Conservation (phyloP, 2,888 invertebrate species). For the Shargacucullia verbasci region DNA sequence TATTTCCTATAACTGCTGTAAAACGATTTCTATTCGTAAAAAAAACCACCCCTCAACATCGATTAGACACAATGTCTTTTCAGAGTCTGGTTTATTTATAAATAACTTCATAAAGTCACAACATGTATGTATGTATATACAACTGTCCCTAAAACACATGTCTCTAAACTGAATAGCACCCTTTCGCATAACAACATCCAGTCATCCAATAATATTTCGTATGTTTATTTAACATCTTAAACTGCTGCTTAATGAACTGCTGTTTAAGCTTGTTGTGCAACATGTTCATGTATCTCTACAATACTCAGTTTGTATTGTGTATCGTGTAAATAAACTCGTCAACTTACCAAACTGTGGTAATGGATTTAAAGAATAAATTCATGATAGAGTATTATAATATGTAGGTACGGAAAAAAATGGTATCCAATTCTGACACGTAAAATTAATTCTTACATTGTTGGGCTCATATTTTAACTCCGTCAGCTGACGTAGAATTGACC, state of each 20-base stretch:
- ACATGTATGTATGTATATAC: too few relatives aligned
- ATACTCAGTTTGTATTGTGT: slow-evolving; percentile 20
- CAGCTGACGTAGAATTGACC: too few relatives aligned
- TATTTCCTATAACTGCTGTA: too few relatives aligned
- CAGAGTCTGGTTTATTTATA: too few relatives aligned
- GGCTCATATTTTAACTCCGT: too few relatives aligned
- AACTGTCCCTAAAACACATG: neutral
- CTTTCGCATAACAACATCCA: slow-evolving; percentile 69
- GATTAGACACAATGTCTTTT: too few relatives aligned
- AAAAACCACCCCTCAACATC: too few relatives aligned
- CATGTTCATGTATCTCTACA: slow-evolving; percentile 67
- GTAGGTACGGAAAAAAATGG: too few relatives aligned
- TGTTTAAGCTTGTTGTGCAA: slow-evolving; percentile 74
- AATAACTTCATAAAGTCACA: too few relatives aligned
- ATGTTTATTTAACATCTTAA: slow-evolving; percentile 88
- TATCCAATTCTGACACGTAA: too few relatives aligned
- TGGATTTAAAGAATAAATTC: slow-evolving; percentile 15
- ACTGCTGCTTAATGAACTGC: slow-evolving; percentile 85
- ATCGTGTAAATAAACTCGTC: slow-evolving; percentile 13
- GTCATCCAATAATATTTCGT: slow-evolving; percentile 85
- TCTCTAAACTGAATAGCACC: slow-evolving; percentile 5
- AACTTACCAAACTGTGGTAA: neutral
- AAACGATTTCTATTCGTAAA: too few relatives aligned
- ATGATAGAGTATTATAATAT: neutral
- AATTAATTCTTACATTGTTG: too few relatives aligned